Evolutionary conservation across 1,140 invertebrate genomes (phyloP), one percentile per base, ranked within the genome.

Genomic region (Propsilocerus akamusi): DNA sequence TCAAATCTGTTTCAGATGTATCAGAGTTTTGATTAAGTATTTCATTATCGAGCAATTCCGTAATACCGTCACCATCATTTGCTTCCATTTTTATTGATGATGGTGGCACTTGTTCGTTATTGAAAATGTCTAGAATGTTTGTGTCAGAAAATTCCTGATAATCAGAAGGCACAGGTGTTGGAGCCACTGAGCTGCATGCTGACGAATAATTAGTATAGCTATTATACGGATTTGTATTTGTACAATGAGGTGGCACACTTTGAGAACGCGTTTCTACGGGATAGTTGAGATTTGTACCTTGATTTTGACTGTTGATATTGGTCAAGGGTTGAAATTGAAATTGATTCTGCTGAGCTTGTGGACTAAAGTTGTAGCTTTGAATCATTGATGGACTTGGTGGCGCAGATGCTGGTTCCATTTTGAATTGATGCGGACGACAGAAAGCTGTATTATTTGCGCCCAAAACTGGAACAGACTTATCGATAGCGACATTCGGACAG

Each of bases 151-250:
- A 81, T 54, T 82, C 79, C 49, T 72, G 75, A 57, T 76, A 83
- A 56, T 83, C 78, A 49, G 75, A 75, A 2, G 78, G 78, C 8
- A 81, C 75, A 2, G 80, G 80, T 1, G 78, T 81, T 22, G 77
- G 74, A 2, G 78, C 76, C 25, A 80, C 69, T 2, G 78, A 81
- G 50, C 73, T 77, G 32, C 72, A 75, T 0, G 74, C 72, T 4
- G 78, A 78, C 52, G 69, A 68, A 55, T 54, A 51, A 28, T 53
- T 3, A 47, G 28, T 26, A 53, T 20, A 47, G 4, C 26, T 8
- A 32, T 20, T 23, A 20, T 17, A 46, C 14, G 7, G 12, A 8
- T 11, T 8, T 25, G n/a, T 48, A 17, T 22, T 49, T 46, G 47
- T 50, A 23, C 25, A 34, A 49, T 48, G 17, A 11, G 50, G 26